Conservation (phyloP, 2,888 invertebrate species). For the Mesopsocus fuscifrons region DNA sequence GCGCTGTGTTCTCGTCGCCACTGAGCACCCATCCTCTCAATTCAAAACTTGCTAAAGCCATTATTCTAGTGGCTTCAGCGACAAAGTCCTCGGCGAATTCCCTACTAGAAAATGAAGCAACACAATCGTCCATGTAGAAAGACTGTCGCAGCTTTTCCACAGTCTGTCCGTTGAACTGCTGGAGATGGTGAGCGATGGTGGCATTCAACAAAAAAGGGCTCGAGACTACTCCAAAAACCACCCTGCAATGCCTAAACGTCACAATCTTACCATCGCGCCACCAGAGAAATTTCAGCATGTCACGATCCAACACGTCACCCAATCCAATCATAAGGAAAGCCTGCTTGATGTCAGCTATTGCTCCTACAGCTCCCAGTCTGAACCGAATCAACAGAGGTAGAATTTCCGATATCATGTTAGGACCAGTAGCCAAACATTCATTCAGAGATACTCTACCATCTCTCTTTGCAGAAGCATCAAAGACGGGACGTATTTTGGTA, state of each 20-base stretch:
- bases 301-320: not conserved
- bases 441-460: constrained; percentile 14
- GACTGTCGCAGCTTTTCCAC: constrained; percentile 3
- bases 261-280: constrained; percentile 1
- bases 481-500: constrained; percentile 15
- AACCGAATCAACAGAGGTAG: not conserved
- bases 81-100: constrained; percentile 1
- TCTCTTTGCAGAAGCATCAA: constrained; percentile 15
- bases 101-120: constrained; percentile 5
- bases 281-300: not conserved
- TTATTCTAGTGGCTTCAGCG: not conserved
- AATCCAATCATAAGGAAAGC: not conserved
- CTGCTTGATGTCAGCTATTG: not conserved
- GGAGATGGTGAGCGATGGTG: constrained; percentile 8
- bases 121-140: constrained; percentile 12
- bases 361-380: not conserved
- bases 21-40: constrained; percentile 9
- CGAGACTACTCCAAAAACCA: constrained; percentile 11
- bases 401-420: not conserved
- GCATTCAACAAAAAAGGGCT: constrained; percentile 13
- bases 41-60: constrained; percentile 3
- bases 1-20: not conserved
- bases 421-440: constrained; percentile 17
- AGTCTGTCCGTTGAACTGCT: constrained; percentile 1
- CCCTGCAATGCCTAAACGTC: constrained; percentile 8